phyloP scores from a whole-genome alignment of 2,888 invertebrate species.

The Lacanobia wlatinum region DNA sequence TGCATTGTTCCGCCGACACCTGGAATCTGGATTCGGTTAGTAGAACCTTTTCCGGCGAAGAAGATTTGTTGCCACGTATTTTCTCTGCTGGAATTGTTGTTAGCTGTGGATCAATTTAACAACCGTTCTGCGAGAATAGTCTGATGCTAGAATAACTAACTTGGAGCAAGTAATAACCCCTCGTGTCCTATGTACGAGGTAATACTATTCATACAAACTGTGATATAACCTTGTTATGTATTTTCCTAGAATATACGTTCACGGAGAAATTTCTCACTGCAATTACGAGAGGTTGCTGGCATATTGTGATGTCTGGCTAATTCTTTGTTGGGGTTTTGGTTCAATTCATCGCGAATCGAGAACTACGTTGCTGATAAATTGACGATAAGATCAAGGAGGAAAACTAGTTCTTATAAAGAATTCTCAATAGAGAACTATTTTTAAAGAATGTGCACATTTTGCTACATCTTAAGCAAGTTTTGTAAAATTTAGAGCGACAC shows the following conservation, averaged over 20 bases:
- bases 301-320: constrained; percentile 8
- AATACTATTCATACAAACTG: constrained; percentile 28
- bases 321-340: background rate
- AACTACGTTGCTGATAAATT: background rate
- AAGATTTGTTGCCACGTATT: constrained; percentile 76
- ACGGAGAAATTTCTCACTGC: constrained; percentile 15
- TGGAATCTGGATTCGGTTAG: constrained; percentile 87
- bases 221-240: constrained; percentile 12
- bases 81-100: constrained; percentile 62
- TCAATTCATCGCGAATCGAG: background rate
- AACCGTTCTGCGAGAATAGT: constrained; percentile 39
- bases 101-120: constrained; percentile 64
- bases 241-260: constrained; percentile 12
- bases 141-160: constrained; percentile 46
- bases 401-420: constrained; percentile 13
- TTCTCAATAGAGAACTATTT: constrained; percentile 22
- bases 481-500: constrained; percentile 75
- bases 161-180: constrained; percentile 13
- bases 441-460: constrained; percentile 57
- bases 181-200: constrained; percentile 58
- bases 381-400: background rate
- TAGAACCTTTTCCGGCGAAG: constrained; percentile 73
- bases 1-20: constrained; percentile 87
- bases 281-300: constrained; percentile 8
- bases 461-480: constrained; percentile 73